Base-by-base conservation (phyloP, 2,888 invertebrate species). In the Parapristionchus giblindavisi region DNA sequence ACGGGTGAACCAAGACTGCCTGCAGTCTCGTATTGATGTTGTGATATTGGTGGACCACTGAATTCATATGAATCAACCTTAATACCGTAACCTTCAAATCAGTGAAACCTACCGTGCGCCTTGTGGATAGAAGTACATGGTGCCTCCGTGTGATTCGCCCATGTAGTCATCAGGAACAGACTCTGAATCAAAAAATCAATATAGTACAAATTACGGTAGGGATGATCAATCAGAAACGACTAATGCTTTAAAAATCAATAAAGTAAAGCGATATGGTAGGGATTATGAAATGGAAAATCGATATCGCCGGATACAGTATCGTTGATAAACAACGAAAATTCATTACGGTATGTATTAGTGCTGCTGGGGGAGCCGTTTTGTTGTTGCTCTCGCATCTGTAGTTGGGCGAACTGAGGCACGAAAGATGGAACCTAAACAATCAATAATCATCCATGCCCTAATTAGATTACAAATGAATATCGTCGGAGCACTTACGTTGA, bases 401-500 rank as follows among this genome's bases (percentile, higher is more conserved):
- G 24, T 5, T 40, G 70, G 17, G 70, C 70, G 38, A 71, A 71
- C 40, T 71, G 56, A 8, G 70, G 70, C 11, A 71, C 40, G 56
- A 71, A 71, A 2, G 70, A 40, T 36, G 54, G 56, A 36, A 56
- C 70, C 70, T 71, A 54, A 54, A 24, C 14, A 54, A 43, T 43
- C 43, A 14, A 14, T 8, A 14, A 43, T 43, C 11, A 43, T 43
- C 11, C 56, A 29, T 14, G 34, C 5, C n/a, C 34, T 8, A 5
- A 60, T 11, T 32, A 32, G 6, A 60, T n/a, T 27, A 4, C 8
- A 54, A 56, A 56, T 27, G 0, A 54, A 43, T 36, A 36, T 38
- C 21, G n/a, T n/a, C 14, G n/a, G 17, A 56, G 6, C 43, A 68
- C 70, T 68, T 24, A 71, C 70, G n/a, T 71, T 71, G 40, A 56